A percentile compares a stretch with the other conserved stretches of the same genome.
phyloP scores from a whole-genome alignment of 2,113 vertebrate genomes.

The Hyaena hyaena region DNA sequence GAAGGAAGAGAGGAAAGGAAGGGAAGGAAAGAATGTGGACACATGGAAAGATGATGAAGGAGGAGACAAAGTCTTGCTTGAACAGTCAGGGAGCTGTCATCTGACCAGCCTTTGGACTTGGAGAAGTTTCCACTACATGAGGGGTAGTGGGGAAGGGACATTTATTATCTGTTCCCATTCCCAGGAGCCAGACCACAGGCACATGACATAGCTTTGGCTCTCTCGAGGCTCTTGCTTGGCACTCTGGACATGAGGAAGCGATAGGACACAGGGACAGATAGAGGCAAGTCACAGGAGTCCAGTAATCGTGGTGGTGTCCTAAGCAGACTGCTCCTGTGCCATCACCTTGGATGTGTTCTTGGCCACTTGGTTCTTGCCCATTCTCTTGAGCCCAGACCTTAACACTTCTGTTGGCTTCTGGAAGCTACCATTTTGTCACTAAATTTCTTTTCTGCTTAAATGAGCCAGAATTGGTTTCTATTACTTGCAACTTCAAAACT shows the following conservation, averaged over 20 bases:
- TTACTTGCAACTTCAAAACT: neutral
- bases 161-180: neutral
- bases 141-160: neutral
- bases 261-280: neutral
- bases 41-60: neutral
- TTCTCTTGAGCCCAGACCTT: neutral
- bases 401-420: neutral
- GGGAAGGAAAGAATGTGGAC: neutral
- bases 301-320: fast-evolving
- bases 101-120: neutral
- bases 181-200: neutral
- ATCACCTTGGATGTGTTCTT: neutral
- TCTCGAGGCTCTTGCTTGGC: neutral
- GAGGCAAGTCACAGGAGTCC: neutral
- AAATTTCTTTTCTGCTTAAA: neutral
- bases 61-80: neutral
- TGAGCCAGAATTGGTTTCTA: neutral
- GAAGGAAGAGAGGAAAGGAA: neutral
- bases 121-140: neutral
- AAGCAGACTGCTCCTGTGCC: neutral
- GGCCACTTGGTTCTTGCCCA: neutral
- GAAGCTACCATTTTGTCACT: neutral
- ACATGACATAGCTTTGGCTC: neutral
- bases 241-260: neutral
- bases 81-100: neutral